These are phyloP conservation scores for Bombus difficillimus DNA, from an alignment of 1,140 invertebrate species.

Conservation along the genomic window DNA sequence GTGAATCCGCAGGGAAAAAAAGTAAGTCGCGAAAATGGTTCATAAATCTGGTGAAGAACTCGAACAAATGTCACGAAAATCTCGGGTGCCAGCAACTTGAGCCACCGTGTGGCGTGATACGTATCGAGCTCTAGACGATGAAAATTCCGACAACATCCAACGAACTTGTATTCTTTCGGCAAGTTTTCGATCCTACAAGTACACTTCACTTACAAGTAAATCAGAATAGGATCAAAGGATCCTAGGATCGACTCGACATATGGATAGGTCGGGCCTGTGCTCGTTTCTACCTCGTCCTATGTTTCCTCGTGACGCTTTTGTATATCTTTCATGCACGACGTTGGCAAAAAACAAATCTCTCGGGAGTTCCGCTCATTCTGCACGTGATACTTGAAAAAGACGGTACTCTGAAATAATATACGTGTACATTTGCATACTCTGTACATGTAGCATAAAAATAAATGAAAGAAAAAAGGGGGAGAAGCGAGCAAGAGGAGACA, in stretches of 20 bases:
- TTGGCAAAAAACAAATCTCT: slow-evolving; percentile 63
- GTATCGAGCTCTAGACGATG: slow-evolving; percentile 36
- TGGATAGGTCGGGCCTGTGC: slow-evolving; percentile 63
- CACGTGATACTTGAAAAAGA: slow-evolving; percentile 60
- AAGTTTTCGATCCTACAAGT: slow-evolving; percentile 54
- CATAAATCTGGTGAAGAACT: slow-evolving; percentile 21
- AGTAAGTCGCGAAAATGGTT: neutral
- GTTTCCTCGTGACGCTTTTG: slow-evolving; percentile 18
- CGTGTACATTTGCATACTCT: slow-evolving; percentile 38
- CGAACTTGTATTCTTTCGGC: slow-evolving; percentile 47
- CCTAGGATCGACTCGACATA: slow-evolving; percentile 68
- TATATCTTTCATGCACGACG: slow-evolving; percentile 52
- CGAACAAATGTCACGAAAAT: slow-evolving; percentile 19
- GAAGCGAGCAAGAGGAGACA: neutral
- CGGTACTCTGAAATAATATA: slow-evolving; percentile 20
- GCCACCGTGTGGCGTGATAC: slow-evolving; percentile 1
- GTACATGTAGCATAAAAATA: neutral
- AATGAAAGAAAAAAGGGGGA: neutral
- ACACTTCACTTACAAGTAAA: slow-evolving; percentile 69
- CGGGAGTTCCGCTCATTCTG: slow-evolving; percentile 68
- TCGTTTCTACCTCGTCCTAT: slow-evolving; percentile 51
- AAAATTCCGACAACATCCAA: slow-evolving; percentile 52
- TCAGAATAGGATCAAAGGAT: slow-evolving; percentile 73
- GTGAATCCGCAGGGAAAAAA: neutral
- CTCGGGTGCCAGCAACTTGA: neutral